Conservation (phyloP, 1,140 invertebrate genomes). For the Eriosoma lanigerum region DNA sequence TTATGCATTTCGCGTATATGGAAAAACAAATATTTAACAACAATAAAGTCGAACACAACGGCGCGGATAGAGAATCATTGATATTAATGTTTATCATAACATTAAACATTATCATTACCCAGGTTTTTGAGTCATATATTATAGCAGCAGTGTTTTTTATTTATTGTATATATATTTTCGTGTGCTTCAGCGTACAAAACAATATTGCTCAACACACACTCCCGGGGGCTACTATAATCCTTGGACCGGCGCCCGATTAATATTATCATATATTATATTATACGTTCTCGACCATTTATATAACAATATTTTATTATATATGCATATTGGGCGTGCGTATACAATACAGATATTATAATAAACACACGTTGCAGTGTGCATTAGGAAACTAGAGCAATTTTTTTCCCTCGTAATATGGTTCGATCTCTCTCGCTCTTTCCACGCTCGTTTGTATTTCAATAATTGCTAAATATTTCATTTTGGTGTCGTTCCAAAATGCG, state of each 20-base stretch:
- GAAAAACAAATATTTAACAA: no score
- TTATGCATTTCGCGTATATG: no score
- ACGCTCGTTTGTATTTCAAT: not conserved
- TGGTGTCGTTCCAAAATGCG: conserved; percentile 25
- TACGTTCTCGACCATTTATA: conserved; percentile 27
- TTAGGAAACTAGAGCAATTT: conserved; percentile 31
- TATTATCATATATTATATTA: conserved; percentile 13
- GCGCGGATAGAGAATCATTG: no score
- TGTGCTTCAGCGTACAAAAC: not conserved
- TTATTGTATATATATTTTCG: not conserved
- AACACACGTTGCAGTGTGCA: not conserved
- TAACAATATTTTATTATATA: conserved; percentile 16
- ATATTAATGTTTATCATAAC: not conserved
- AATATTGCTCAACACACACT: conserved; percentile 23
- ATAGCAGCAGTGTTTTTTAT: no score
- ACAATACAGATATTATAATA: no score
- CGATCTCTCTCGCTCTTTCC: not conserved
- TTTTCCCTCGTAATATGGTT: not conserved
- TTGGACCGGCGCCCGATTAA: conserved; percentile 46
- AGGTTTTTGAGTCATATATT: no score
- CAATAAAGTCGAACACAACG: no score
- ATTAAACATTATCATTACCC: not conserved
- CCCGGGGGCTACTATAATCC: conserved; percentile 33
- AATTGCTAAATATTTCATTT: conserved; percentile 24
- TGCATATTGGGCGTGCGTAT: conserved; percentile 3